A percentile compares a stretch with the other conserved stretches of the same genome.
Conservation (phyloP, 1,140 invertebrate species). For the Philaenus spumarius region DNA sequence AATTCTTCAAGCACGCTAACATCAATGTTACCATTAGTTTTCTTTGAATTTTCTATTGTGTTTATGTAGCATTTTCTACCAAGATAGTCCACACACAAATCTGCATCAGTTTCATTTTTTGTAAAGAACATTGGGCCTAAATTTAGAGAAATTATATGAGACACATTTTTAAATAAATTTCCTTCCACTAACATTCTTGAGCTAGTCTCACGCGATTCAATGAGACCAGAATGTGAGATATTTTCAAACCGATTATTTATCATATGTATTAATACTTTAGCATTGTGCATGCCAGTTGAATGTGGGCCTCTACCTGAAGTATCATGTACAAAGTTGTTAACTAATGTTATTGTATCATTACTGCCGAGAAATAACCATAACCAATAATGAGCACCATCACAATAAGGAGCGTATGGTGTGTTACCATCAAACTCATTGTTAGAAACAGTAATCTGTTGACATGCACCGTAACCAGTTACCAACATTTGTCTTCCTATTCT, state of each 20-base stretch:
- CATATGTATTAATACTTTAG: background rate
- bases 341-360: background rate
- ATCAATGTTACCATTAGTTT: no score
- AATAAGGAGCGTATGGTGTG: conserved; percentile 6
- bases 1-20: background rate
- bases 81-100: background rate
- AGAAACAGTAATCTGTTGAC: background rate
- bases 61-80: background rate
- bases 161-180: background rate
- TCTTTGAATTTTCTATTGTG: background rate
- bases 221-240: background rate
- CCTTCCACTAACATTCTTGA: conserved; percentile 1
- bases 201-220: background rate
- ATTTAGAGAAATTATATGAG: background rate
- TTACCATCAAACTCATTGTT: conserved; percentile 8
- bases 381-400: conserved; percentile 9
- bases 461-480: background rate
- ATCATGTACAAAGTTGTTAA: conserved; percentile 3
- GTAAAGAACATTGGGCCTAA: background rate
- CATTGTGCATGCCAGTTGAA: background rate
- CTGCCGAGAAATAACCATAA: conserved; percentile 6
- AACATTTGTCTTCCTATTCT: conserved; percentile 3
- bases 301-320: conserved; percentile 2
- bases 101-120: background rate
- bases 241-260: background rate